Conservation (phyloP, 2,113 vertebrate species). For the Aplodontia rufa region DNA sequence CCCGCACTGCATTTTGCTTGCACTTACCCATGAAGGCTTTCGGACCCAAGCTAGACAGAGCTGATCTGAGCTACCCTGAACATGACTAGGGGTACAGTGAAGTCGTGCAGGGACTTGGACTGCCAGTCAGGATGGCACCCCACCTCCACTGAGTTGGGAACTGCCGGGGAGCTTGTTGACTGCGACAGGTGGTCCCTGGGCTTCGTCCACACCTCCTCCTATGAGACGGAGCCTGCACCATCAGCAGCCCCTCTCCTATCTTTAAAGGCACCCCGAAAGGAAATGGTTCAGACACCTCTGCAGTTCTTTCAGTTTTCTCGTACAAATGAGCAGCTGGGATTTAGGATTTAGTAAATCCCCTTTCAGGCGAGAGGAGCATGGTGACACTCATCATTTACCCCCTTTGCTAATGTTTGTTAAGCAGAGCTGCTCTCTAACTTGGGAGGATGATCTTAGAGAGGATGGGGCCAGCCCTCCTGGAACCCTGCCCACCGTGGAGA, state of each 20-base stretch:
- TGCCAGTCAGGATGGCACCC: neutral
- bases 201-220: neutral
- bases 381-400: neutral
- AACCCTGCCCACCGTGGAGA: neutral
- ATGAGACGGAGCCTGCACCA: fast-evolving
- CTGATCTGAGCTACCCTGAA: neutral
- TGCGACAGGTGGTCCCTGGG: neutral
- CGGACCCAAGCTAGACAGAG: neutral
- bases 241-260: neutral
- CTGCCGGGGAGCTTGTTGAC: neutral
- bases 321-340: neutral
- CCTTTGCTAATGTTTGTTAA: neutral
- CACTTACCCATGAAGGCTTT: neutral
- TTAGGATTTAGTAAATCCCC: neutral
- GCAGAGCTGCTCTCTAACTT: neutral
- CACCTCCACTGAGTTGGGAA: neutral
- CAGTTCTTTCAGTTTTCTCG: neutral
- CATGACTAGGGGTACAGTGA: too few species aligned
- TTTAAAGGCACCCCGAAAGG: neutral
- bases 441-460: neutral
- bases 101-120: too few species aligned
- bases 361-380: neutral
- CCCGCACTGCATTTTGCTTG: neutral
- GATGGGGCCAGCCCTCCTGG: neutral
- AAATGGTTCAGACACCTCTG: neutral